Evolutionary conservation across 2,113 vertebrate species (phyloP), one percentile per base, ranked within the genome.

Genomic region (Pristiophorus japonicus): DNA sequence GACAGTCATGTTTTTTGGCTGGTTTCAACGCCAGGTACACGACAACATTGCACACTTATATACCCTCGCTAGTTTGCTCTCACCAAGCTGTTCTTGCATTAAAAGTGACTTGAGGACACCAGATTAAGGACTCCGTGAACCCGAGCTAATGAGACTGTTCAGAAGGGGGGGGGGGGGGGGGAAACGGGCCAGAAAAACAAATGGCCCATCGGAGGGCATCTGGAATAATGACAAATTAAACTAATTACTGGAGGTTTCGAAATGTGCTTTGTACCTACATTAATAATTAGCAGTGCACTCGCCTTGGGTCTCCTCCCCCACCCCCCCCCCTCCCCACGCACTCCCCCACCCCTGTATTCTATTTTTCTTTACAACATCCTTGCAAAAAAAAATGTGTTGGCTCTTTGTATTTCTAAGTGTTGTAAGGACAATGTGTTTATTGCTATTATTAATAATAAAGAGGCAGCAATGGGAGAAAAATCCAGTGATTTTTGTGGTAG

Each of bases 341-440:
- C 92, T 65, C 10, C 90, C 6, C 90, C n/a, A 59, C 34, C 90
- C 4, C 97, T 97, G 97, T 98, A 98, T 98, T 98, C 97, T 98
- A 98, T 98, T 98, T 93, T 98, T 97, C 97, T 97, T 98, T 98
- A 98, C 97, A 98, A 98, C 98, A 98, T 98, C 98, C 98, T 94
- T 94, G 93, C 93, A 94, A 94, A 94, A 63, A 92, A 94, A 94
- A 67, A 73, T 90, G 63, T 99, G 97, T 98, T 99, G 98, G 97
- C 98, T 98, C 98, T 99, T 98, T 99, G 97, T 99, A 99, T 99
- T 98, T 99, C 99, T 98, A 98, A 98, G 98, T 99, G 98, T 99
- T 98, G 98, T 99, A 98, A 97, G 98, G 98, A 98, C 98, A 98
- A 98, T 98, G 98, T 98, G 98, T 98, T 98, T 98, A 97, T 97